Evolutionary conservation across 1,140 invertebrate species (phyloP), one percentile per base, ranked within the genome.

Genomic region (Parapsyche elsis): DNA sequence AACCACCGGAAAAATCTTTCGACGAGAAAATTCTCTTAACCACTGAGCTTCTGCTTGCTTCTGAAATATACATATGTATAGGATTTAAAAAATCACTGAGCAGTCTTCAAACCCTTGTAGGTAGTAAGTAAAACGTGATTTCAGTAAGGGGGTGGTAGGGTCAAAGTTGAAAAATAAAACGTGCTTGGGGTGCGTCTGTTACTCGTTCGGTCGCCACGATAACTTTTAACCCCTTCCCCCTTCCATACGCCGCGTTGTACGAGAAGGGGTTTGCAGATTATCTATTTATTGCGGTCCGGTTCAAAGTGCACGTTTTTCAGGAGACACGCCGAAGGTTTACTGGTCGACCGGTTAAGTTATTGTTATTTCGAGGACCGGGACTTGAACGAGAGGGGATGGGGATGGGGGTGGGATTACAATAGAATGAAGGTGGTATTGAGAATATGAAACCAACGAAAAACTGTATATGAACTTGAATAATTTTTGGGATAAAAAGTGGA

Each of bases 241-340:
- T n/a, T n/a, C n/a, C n/a, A n/a, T n/a, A n/a, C n/a, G n/a, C n/a
- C n/a, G n/a, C n/a, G n/a, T n/a, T n/a, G n/a, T n/a, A n/a, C n/a
- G 9, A 57, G 79, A 49, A 49, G 59, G 79, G 79, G 79, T 67
- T 71, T 71, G 46, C 79, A 80, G 79, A 80, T 80, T 80, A 80
- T 80, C 79, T 80, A 80, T 80, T 80, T 80, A 80, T 80, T 80
- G 79, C 79, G 73, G 79, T 80, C 49, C 19, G 74, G 79, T 49
- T 80, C 79, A 76, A 61, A 79, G 78, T 79, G 78, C 78, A 79
- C 78, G 79, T 80, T 80, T 80, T 80, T 80, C 79, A 75, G 57
- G 79, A 64, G 79, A 79, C 78, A 79, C 79, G 57, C 73, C 73
- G 38, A 30, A 75, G 79, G 71, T 80, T 80, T 80, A 80, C 73